Evolutionary conservation across 92 coral and sea anemone species (phyloP).

Genomic region (Zoanthus sociatus): DNA sequence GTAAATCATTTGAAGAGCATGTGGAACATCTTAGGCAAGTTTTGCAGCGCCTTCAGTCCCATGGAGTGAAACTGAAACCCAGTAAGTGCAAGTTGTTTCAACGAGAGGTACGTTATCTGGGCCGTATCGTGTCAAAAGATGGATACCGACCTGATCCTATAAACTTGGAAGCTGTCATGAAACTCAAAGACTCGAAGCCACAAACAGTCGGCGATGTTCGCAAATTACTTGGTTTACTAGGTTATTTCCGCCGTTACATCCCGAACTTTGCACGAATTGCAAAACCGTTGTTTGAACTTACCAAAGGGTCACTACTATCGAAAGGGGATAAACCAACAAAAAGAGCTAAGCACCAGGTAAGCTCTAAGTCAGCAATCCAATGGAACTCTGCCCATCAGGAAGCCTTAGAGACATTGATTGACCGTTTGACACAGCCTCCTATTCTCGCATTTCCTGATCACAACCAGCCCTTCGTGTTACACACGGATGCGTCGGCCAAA

Average conservation of each 20-base stretch:
- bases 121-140: conserved; percentile 65
- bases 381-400: conserved; percentile 10
- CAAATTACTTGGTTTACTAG: conserved; percentile 38
- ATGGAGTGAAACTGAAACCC: conserved; percentile 68
- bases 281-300: conserved; percentile 41
- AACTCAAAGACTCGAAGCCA: conserved; percentile 60
- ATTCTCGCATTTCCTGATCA: conserved; percentile 18
- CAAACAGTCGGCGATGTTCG: conserved; percentile 72
- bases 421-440: conserved; percentile 21
- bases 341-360: neutral
- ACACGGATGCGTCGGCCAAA: conserved; percentile 54
- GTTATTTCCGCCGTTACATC: conserved; percentile 69
- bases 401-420: neutral
- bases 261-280: conserved; percentile 54
- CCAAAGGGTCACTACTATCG: neutral
- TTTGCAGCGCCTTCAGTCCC: conserved; percentile 47
- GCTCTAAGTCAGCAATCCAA: conserved; percentile 13
- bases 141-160: conserved; percentile 71
- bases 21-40: conserved; percentile 65
- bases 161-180: conserved; percentile 53
- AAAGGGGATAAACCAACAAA: neutral
- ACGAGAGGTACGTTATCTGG: conserved; percentile 70
- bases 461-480: conserved; percentile 29
- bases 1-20: conserved; percentile 61
- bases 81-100: conserved; percentile 68